Conservation (phyloP, 1,140 invertebrate genomes). For the Scaptodrosophila lebanonensis region DNA sequence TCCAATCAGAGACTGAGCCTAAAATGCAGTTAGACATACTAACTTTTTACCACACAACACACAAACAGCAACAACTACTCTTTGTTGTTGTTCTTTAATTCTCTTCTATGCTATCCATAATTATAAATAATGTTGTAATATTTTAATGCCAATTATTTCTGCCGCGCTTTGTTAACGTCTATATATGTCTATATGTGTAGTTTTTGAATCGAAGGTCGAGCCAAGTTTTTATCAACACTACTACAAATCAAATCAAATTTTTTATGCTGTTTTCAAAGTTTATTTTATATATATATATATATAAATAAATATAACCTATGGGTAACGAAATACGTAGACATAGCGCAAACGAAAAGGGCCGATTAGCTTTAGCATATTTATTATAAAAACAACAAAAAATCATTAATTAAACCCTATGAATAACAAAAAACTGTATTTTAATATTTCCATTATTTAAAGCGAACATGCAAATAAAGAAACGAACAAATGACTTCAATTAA, state of each 20-base stretch:
- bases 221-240: slow-evolving; percentile 8
- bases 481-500: slow-evolving; percentile 7
- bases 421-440: slow-evolving; percentile 49
- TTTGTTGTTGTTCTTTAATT: too few species aligned
- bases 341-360: slow-evolving; percentile 17
- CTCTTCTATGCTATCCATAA: too few species aligned
- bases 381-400: slow-evolving; percentile 19
- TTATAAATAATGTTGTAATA: too few species aligned
- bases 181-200: too few species aligned
- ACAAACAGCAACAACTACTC: too few species aligned
- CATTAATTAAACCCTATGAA: not conserved
- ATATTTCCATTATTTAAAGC: slow-evolving; percentile 35
- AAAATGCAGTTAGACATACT: slow-evolving; percentile 1
- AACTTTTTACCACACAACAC: too few species aligned
- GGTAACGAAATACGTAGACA: slow-evolving; percentile 12
- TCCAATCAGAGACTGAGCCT: slow-evolving; percentile 16
- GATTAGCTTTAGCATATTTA: slow-evolving; percentile 61
- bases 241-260: too few species aligned
- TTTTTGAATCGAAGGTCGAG: too few species aligned
- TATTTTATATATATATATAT: slow-evolving; percentile 37
- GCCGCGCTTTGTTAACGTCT: too few species aligned
- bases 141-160: too few species aligned
- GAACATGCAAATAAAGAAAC: slow-evolving; percentile 30
- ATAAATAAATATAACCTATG: slow-evolving; percentile 8
- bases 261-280: slow-evolving; percentile 48